phyloP scores from a whole-genome alignment of 1,140 invertebrate genomes.

The Phymorhynchus buccinoides region DNA sequence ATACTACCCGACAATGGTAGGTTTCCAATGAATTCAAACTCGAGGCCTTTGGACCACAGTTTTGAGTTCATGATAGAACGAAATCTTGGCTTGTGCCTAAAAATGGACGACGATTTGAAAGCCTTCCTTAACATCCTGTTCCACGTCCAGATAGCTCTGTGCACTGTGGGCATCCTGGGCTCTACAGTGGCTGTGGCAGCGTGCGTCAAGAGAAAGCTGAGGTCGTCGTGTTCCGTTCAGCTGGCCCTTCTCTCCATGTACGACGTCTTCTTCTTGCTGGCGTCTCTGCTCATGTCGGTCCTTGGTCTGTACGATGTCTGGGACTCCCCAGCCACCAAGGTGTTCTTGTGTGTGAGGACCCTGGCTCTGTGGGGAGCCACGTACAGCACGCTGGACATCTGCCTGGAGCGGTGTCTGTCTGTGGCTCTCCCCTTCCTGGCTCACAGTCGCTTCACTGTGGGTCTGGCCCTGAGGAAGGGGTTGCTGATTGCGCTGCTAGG shows the following conservation, averaged over 20 bases:
- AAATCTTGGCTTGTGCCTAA: conserved; percentile 28
- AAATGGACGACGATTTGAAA: not conserved
- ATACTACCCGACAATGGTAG: no score
- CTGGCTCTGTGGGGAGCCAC: conserved; percentile 28
- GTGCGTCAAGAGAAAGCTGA: not conserved
- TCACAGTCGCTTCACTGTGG: conserved; percentile 20
- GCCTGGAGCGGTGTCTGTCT: conserved; percentile 11
- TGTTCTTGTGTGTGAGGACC: conserved; percentile 7
- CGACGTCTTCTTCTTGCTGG: conserved; percentile 17
- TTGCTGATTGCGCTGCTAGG: conserved; percentile 1
- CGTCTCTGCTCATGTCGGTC: not conserved
- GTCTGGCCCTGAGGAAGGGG: not conserved
- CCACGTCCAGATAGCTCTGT: conserved; percentile 18
- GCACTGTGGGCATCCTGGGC: not conserved
- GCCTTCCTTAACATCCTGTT: conserved; percentile 12
- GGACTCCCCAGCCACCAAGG: not conserved
- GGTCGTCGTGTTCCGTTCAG: conserved; percentile 17
- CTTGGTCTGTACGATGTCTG: not conserved
- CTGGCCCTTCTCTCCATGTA: conserved; percentile 13
- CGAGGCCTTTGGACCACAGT: no score
- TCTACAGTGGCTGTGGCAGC: not conserved
- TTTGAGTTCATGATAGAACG: conserved; percentile 23
- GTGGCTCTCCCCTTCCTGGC: conserved; percentile 23
- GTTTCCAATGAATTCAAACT: no score
- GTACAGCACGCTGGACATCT: conserved; percentile 27